Evolutionary conservation across 2,113 vertebrate genomes (phyloP).

Genomic region (Phaethon lepturus): DNA sequence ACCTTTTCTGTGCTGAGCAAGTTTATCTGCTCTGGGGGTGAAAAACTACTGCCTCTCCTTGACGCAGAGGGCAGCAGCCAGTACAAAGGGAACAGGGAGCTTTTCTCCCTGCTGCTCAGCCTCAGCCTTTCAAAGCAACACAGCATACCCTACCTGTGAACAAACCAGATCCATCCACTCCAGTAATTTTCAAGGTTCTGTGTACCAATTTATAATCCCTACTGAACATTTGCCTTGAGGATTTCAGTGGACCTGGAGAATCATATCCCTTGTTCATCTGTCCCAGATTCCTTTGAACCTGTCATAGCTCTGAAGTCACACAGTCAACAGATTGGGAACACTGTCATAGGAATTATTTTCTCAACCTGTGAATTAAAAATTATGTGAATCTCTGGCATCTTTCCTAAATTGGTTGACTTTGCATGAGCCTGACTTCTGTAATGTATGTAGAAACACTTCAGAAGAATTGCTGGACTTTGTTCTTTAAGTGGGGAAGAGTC

Average conservation of each 20-base stretch:
- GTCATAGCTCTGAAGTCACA: not conserved
- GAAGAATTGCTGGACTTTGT: not conserved
- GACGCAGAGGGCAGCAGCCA: not conserved
- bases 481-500: not conserved
- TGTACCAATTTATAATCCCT: not conserved
- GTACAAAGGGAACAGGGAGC: not conserved
- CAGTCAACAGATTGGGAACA: not conserved
- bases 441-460: not conserved
- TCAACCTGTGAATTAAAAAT: not conserved
- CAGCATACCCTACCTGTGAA: not conserved
- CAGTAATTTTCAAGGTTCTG: not conserved
- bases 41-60: not conserved
- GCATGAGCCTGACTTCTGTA: not conserved
- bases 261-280: not conserved
- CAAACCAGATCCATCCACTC: not conserved
- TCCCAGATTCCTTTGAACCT: not conserved
- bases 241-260: not conserved
- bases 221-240: not conserved
- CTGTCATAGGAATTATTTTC: not conserved
- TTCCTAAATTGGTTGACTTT: not conserved
- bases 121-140: not conserved
- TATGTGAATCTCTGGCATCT: not conserved
- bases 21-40: not conserved
- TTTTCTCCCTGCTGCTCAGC: not conserved
- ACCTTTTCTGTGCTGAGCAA: not conserved